Evolutionary conservation across 2,888 invertebrate species (phyloP).

Genomic region (Scelioninae gen. 2): DNA sequence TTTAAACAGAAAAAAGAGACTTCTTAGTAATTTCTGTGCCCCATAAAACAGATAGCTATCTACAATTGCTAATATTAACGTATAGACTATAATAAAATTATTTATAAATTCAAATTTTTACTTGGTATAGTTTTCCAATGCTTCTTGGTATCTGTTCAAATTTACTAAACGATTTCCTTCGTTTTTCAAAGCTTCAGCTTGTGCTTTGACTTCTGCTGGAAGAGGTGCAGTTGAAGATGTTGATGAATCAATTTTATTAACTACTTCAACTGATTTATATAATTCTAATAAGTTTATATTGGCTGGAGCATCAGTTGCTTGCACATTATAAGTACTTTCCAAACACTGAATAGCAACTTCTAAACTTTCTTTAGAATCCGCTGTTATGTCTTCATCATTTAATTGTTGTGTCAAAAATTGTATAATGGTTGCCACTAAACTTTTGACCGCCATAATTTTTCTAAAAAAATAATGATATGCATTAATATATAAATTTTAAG

Average conservation of each 20-base stretch:
- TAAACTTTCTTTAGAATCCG: constrained; percentile 82
- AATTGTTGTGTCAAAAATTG: constrained; percentile 78
- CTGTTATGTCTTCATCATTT: constrained; percentile 75
- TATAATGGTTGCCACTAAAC: constrained; percentile 78
- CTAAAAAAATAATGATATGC: too few species aligned
- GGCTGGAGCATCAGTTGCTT: constrained; percentile 74
- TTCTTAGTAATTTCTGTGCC: too few species aligned
- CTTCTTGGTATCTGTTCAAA: constrained; percentile 86
- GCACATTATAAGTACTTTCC: constrained; percentile 90
- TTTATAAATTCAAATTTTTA: constrained; percentile 63
- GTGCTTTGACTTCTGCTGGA: constrained; percentile 78
- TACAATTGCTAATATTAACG: neutral
- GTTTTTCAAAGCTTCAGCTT: constrained; percentile 86
- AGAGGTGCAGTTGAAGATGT: constrained; percentile 66
- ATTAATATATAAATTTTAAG: neutral
- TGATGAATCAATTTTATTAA: constrained; percentile 38
- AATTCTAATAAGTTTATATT: constrained; percentile 75
- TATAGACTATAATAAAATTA: neutral
- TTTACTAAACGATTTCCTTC: constrained; percentile 95
- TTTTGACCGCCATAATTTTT: constrained; percentile 69
- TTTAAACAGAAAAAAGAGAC: too few species aligned
- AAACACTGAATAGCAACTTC: constrained; percentile 97
- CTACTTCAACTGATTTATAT: constrained; percentile 74
- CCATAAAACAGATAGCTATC: too few species aligned
- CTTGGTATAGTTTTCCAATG: constrained; percentile 87